Percentiles rank a stretch among this genome's conserved stretches.
These are phyloP conservation scores for Champsocephalus esox DNA, from an alignment of 2,797 vertebrate species.

Conservation along the genomic window DNA sequence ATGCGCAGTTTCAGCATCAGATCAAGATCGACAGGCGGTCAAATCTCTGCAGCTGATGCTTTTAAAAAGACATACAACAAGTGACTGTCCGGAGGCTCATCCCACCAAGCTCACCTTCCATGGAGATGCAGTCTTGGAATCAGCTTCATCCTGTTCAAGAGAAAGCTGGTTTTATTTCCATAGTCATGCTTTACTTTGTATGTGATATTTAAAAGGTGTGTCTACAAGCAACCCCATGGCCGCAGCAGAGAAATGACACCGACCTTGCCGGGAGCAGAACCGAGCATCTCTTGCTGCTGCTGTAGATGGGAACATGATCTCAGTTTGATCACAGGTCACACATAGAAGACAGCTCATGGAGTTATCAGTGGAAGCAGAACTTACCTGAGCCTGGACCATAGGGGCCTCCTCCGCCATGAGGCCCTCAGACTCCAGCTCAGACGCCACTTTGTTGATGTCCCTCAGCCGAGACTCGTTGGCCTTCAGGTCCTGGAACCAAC, in stretches of 20 bases:
- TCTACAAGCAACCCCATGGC: background rate
- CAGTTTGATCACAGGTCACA: background rate
- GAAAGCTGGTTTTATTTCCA: slow-evolving; percentile 3
- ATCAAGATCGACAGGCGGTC: slow-evolving; percentile 24
- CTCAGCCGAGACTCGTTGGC: slow-evolving; percentile 97
- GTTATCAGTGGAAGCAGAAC: background rate
- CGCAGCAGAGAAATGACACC: background rate
- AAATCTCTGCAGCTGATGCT: slow-evolving; percentile 36
- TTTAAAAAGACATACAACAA: slow-evolving; percentile 20
- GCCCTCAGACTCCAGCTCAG: slow-evolving; percentile 97
- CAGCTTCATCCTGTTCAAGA: slow-evolving; percentile 91
- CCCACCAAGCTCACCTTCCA: slow-evolving; percentile 92
- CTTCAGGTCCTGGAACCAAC: slow-evolving; percentile 90
- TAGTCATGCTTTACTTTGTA: background rate
- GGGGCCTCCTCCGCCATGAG: slow-evolving; percentile 97
- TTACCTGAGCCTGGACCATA: slow-evolving; percentile 86
- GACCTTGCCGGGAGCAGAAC: slow-evolving; percentile 83
- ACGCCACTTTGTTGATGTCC: slow-evolving; percentile 98
- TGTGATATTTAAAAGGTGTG: background rate
- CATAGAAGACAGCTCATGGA: background rate
- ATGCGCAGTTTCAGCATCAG: slow-evolving; percentile 37
- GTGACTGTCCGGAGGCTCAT: background rate
- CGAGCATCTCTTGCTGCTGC: slow-evolving; percentile 83
- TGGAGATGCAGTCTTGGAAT: slow-evolving; percentile 94
- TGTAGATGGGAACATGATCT: background rate